phyloP scores from a whole-genome alignment of 2,113 vertebrate species.

The Struthidea cinerea region DNA sequence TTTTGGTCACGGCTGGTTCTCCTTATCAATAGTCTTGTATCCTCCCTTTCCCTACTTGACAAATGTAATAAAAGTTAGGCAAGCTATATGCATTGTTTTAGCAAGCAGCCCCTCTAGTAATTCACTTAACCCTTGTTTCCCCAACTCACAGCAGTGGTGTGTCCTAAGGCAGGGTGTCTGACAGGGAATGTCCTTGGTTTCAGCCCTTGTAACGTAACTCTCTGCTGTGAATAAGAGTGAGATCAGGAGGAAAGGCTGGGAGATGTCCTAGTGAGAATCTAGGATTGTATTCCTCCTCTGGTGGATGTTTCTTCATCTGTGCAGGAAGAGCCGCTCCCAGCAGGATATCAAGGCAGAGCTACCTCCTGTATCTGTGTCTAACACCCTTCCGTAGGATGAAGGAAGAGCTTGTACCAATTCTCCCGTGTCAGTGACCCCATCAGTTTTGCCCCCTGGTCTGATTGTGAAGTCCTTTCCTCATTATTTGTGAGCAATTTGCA shows the following conservation, averaged over 20 bases:
- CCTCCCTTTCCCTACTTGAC: too few relatives aligned
- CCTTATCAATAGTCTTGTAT: too few relatives aligned
- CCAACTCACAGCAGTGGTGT: background rate
- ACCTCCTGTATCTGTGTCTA: background rate
- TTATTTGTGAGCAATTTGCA: background rate
- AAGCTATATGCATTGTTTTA: too few relatives aligned
- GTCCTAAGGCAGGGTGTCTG: background rate
- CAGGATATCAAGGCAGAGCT: background rate
- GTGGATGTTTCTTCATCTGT: fast-evolving
- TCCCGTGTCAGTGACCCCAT: fast-evolving
- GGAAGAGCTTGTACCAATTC: background rate
- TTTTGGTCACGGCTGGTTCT: too few relatives aligned
- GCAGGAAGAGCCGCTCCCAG: background rate
- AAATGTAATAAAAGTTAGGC: too few relatives aligned
- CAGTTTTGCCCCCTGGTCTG: background rate
- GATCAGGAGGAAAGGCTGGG: background rate
- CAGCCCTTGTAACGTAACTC: background rate
- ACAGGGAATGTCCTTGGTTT: background rate
- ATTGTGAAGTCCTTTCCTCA: background rate
- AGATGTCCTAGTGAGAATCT: background rate
- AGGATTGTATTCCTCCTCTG: background rate
- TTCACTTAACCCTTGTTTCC: too few relatives aligned
- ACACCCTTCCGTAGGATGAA: fast-evolving
- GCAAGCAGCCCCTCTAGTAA: too few relatives aligned
- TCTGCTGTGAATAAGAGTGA: too few relatives aligned